Conservation (phyloP, 2,888 invertebrate genomes). For the Pteria penguin region DNA sequence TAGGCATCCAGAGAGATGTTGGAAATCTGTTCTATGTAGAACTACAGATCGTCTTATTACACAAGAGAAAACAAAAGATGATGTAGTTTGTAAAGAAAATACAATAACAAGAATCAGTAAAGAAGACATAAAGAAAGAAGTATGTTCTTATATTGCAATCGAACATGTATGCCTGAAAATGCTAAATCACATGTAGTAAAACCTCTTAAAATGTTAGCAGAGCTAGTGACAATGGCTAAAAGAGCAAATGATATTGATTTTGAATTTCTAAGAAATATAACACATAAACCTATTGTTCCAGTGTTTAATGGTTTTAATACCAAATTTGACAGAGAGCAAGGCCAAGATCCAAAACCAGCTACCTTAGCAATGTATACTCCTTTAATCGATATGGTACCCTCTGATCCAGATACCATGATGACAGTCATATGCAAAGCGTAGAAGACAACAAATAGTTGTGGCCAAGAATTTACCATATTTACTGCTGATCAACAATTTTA, state of each 20-base stretch:
- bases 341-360: slow-evolving; percentile 32
- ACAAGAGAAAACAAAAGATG: neutral
- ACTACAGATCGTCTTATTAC: slow-evolving; percentile 43
- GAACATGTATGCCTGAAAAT: slow-evolving; percentile 1
- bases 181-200: neutral
- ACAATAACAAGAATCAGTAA: slow-evolving; percentile 9
- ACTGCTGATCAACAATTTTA: slow-evolving; percentile 52
- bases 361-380: slow-evolving; percentile 47
- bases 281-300: slow-evolving; percentile 2
- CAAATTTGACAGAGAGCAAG: slow-evolving; percentile 28
- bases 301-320: slow-evolving; percentile 55
- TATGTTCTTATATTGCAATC: neutral
- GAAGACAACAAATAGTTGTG: slow-evolving; percentile 10
- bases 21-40: too few species aligned
- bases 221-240: neutral
- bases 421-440: slow-evolving; percentile 44
- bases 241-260: slow-evolving; percentile 27
- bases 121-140: slow-evolving; percentile 1
- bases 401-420: slow-evolving; percentile 49
- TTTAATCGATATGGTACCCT: slow-evolving; percentile 49
- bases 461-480: slow-evolving; percentile 40
- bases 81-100: neutral
- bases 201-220: neutral
- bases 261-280: slow-evolving; percentile 34
- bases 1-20: too few species aligned